Base-by-base conservation (phyloP, 1,140 invertebrate genomes). In the Colletes latitarsis region DNA sequence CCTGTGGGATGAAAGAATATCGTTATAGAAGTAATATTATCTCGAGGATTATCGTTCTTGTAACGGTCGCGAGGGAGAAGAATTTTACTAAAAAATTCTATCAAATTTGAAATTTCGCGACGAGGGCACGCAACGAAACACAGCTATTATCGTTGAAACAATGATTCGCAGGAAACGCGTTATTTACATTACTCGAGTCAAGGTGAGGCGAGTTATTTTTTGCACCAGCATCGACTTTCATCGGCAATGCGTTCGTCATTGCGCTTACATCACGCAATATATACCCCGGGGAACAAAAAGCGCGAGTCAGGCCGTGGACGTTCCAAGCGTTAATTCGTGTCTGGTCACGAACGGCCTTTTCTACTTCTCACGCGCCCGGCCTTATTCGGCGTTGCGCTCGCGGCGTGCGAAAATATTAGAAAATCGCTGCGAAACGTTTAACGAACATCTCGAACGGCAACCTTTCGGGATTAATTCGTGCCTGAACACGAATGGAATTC, bases 1-100 rank as follows among this genome's bases (percentile, higher is more conserved):
- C 93, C 98, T 98, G 39, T 3, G 21, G 53, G 39, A 76, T 55
- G 58, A 55, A 6, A 55, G 6, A 46, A 30, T 30, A 30, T 30
- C 30, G 30, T 30, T 30, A 30, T 30, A 30, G 30, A 30, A 30
- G 30, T 30, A 30, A 30, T 30, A 30, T 30, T 1, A 30, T 30
- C 30, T 30, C 30, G 0, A 30, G n/a, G n/a, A n/a, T n/a, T 30
- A 30, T 30, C n/a, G n/a, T n/a, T n/a, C n/a, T n/a, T n/a, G n/a
- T 30, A 30, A 30, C 30, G 30, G 30, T 30, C 30, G 30, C 30
- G 30, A 30, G 30, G 30, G 30, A 30, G 30, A 30, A 30, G 30
- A 30, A 30, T 30, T 30, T 30, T 2, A 30, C 30, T 2, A 30
- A 30, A 30, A 30, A 30, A 30, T 30, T 30, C 30, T 30, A 30